Conservation (phyloP, 23 tunicate genomes). For the Phallusia fumigata region DNA sequence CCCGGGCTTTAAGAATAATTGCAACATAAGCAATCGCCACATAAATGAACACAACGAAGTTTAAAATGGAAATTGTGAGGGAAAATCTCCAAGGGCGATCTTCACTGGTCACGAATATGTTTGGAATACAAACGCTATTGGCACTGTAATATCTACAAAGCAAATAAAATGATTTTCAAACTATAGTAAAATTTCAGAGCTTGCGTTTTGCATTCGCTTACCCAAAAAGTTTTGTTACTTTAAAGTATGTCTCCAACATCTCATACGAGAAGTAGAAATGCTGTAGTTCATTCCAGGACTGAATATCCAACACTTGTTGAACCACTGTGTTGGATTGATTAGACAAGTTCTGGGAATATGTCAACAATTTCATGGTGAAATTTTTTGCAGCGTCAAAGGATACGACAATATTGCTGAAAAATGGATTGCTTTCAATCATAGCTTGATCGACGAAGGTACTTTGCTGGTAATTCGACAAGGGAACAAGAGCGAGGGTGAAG, state of each 20-base stretch:
- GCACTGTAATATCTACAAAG: too few relatives aligned
- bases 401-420: constrained; percentile 39
- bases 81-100: constrained; percentile 57
- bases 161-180: too few relatives aligned
- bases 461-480: constrained; percentile 28
- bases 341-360: background rate
- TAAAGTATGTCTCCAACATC: background rate
- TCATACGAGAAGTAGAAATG: background rate
- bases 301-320: background rate
- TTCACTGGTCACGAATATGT: constrained; percentile 42
- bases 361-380: too few relatives aligned
- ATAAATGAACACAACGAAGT: constrained; percentile 51
- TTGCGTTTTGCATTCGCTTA: background rate
- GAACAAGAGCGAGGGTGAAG: constrained; percentile 48
- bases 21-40: constrained; percentile 48
- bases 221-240: constrained; percentile 8
- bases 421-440: constrained; percentile 63
- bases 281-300: constrained; percentile 12
- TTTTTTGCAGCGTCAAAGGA: constrained; percentile 39
- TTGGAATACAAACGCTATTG: too few relatives aligned
- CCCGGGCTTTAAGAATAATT: constrained; percentile 20
- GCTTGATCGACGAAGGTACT: constrained; percentile 43
- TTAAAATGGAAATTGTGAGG: constrained; percentile 37
- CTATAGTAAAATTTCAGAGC: too few relatives aligned
- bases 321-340: background rate